These are phyloP conservation scores for Tricholaema leucomelas DNA, from an alignment of 2,113 vertebrate genomes.

Conservation along the genomic window DNA sequence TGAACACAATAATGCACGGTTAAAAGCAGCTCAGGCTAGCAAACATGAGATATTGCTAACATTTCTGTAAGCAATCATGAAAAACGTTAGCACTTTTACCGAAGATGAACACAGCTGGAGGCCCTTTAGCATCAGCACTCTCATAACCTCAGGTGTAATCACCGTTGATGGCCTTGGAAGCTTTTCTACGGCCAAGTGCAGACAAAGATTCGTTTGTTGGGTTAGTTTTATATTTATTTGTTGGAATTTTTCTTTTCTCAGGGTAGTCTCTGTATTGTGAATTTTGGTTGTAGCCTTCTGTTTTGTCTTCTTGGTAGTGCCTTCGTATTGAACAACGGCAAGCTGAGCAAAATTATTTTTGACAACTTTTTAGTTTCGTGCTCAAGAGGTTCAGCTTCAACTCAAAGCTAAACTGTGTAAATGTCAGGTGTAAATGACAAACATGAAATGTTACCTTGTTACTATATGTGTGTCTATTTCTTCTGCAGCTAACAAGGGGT, in stretches of 20 bases:
- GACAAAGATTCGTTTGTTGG: not conserved
- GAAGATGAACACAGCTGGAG: too few relatives aligned
- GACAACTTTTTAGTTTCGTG: rapidly evolving
- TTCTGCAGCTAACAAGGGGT: too few relatives aligned
- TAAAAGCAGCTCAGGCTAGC: too few relatives aligned
- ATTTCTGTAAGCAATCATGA: not conserved
- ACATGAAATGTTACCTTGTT: rapidly evolving
- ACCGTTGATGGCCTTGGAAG: rapidly evolving
- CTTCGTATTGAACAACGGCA: rapidly evolving
- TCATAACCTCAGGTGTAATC: rapidly evolving
- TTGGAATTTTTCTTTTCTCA: too few relatives aligned
- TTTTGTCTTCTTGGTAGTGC: too few relatives aligned
- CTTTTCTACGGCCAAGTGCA: rapidly evolving
- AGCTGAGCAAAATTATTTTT: not conserved
- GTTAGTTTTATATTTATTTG: rapidly evolving
- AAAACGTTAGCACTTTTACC: not conserved
- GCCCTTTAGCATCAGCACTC: not conserved
- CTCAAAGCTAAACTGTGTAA: not conserved
- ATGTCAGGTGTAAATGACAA: not conserved
- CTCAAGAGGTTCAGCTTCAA: not conserved
- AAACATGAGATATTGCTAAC: rapidly evolving
- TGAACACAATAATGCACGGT: rapidly evolving
- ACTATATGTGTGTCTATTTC: too few relatives aligned
- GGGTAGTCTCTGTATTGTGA: not conserved
- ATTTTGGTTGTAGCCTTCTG: not conserved